Base-by-base conservation (phyloP, 2,113 vertebrate species). In the Percina caprodes region DNA sequence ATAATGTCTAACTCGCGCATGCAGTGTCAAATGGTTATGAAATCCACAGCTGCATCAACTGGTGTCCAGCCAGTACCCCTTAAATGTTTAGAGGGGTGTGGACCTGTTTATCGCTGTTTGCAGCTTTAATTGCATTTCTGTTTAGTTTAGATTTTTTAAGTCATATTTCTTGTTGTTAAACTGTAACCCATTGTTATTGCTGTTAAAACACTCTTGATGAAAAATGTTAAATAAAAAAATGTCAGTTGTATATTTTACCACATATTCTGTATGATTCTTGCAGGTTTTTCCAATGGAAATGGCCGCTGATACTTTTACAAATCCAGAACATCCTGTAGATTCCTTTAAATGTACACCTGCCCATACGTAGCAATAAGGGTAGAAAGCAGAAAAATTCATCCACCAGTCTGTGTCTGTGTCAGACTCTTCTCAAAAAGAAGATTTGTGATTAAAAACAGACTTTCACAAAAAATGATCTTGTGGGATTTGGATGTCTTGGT, bases 321-420 rank as follows among this genome's bases (percentile, higher is more conserved):
- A 69, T 26, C 12, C 19, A 72, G 21, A 55, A 60, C 6, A 26
- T 58, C 8, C 21, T 9, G 19, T 16, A 1, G 16, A 23, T 19
- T 71, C n/a, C n/a, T 26, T 6, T 51, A 49, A 35, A 60, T 33
- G 42, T 33, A 69, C 39, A 49, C 58, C n/a, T 60, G 15, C 21
- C 46, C 21, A 21, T 2, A 39, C 21, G 10, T 24, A 24, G 35
- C 48, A 14, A 39, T 65, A 19, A 46, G 3, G 18, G 0, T 46
- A 23, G 42, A 49, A 65, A 58, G 55, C 55, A 58, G 23, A 58
- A 58, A 15, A 42, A 45, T 48, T 56, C 19, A 65, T 78, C 55
- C 49, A 63, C 23, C 9, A 66, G 42, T 60, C 52, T 61, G 45
- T 14, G n/a, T 46, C 35, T 21, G 13, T 39, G 26, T 33, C 21